Percentiles rank a stretch among this genome's conserved stretches.
Conservation (phyloP, 2,797 vertebrate species). For the Heteromormyrus szaboi region DNA sequence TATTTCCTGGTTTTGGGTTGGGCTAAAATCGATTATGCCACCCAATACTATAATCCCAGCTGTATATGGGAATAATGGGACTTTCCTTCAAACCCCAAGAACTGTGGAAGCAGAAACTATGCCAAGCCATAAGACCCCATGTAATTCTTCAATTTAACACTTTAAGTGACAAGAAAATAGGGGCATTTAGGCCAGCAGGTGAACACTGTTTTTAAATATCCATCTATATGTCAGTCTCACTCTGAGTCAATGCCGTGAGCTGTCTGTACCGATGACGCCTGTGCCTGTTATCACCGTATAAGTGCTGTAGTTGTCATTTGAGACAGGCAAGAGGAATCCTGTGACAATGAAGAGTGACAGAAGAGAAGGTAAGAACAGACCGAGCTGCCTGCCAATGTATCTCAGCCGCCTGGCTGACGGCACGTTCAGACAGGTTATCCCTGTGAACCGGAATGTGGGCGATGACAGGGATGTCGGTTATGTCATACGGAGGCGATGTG, state of each 20-base stretch:
- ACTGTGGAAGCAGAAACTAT: background rate
- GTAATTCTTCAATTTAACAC: background rate
- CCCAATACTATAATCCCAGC: background rate
- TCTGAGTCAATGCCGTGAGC: background rate
- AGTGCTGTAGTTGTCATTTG: background rate
- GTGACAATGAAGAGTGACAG: background rate
- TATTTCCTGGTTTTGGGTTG: background rate
- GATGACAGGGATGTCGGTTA: slow-evolving; percentile 13
- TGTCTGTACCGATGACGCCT: background rate
- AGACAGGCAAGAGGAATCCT: background rate
- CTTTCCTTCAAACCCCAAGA: background rate
- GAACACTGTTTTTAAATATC: background rate
- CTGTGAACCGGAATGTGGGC: slow-evolving; percentile 6
- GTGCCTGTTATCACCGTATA: background rate
- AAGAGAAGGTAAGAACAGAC: background rate
- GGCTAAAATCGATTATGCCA: background rate
- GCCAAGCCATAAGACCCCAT: background rate
- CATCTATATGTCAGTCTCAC: background rate
- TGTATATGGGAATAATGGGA: background rate
- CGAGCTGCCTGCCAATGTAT: background rate
- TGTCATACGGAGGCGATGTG: slow-evolving; percentile 5
- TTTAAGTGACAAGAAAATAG: slow-evolving; percentile 2
- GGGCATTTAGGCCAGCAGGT: background rate
- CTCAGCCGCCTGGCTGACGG: background rate
- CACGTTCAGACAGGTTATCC: background rate